Percentiles rank a stretch among this genome's conserved stretches.
Evolutionary conservation across 2,113 vertebrate genomes (phyloP).

Genomic region (Helogale parvula): DNA sequence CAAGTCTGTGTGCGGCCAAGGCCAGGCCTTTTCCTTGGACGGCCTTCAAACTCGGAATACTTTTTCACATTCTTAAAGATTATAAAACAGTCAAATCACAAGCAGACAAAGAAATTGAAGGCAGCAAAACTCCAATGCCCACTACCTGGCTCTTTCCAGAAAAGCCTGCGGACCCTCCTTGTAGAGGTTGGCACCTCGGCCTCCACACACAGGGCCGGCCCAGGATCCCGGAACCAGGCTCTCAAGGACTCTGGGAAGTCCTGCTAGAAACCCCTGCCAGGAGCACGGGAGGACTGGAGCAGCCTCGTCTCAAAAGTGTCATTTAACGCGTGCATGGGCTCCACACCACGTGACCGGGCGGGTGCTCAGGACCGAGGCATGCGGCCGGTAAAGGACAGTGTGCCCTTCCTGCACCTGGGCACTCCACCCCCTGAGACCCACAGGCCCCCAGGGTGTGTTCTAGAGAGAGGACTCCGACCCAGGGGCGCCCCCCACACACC

Average conservation of each 20-base stretch:
- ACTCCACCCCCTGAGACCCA: rapidly evolving
- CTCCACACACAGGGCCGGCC: rapidly evolving
- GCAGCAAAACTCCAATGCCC: neutral
- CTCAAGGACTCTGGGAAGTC: neutral
- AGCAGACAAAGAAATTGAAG: neutral
- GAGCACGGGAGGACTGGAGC: neutral
- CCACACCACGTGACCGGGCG: rapidly evolving
- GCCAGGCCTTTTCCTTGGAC: neutral
- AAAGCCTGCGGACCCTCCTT: too few species aligned
- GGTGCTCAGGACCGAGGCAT: rapidly evolving
- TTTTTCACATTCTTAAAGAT: neutral
- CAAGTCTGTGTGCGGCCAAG: neutral
- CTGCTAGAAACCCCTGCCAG: neutral
- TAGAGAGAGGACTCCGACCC: neutral
- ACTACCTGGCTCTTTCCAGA: neutral
- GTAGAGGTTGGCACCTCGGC: neutral
- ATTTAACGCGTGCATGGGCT: too few species aligned
- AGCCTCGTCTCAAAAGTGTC: neutral
- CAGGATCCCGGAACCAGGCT: neutral
- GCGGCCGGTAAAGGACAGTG: neutral
- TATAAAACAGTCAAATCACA: neutral
- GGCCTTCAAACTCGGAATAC: neutral
- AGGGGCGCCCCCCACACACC: neutral
- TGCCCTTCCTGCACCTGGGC: rapidly evolving
- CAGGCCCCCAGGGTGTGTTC: neutral